A percentile compares a stretch with the other conserved stretches of the same genome.
phyloP scores from a whole-genome alignment of 2,888 invertebrate genomes.

The Diarsia brunnea region DNA sequence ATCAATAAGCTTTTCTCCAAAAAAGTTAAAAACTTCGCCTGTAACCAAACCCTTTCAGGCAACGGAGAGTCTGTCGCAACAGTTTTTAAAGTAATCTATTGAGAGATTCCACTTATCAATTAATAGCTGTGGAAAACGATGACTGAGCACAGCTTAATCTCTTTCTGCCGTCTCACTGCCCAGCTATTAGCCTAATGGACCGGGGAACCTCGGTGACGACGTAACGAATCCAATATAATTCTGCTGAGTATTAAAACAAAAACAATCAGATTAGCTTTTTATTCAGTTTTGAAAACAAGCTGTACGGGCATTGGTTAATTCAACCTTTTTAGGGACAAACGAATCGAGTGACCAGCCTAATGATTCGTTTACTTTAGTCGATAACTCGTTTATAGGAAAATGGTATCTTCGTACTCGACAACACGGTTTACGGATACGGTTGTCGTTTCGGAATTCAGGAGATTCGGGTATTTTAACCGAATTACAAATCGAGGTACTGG shows the following conservation, averaged over 20 bases:
- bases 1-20: slow-evolving; percentile 18
- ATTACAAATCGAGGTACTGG: slow-evolving; percentile 10
- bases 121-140: slow-evolving; percentile 83
- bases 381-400: slow-evolving; percentile 45
- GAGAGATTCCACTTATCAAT: slow-evolving; percentile 81
- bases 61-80: slow-evolving; percentile 49
- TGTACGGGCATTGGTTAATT: slow-evolving; percentile 37
- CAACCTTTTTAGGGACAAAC: slow-evolving; percentile 40
- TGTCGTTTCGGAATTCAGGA: slow-evolving; percentile 11
- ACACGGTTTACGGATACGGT: slow-evolving; percentile 7
- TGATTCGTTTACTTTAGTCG: slow-evolving; percentile 50
- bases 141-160: slow-evolving; percentile 86
- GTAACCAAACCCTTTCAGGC: slow-evolving; percentile 50
- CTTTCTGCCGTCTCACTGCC: slow-evolving; percentile 86
- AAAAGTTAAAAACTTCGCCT: slow-evolving; percentile 38
- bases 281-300: slow-evolving; percentile 51
- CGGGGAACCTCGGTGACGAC: slow-evolving; percentile 73
- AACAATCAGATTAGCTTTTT: slow-evolving; percentile 67
- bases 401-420: slow-evolving; percentile 18
- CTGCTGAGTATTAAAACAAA: slow-evolving; percentile 75
- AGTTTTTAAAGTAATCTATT: slow-evolving; percentile 72
- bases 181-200: slow-evolving; percentile 87
- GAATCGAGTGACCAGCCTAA: slow-evolving; percentile 40
- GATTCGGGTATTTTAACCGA: slow-evolving; percentile 30
- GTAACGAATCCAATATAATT: slow-evolving; percentile 79